Evolutionary conservation across 2,797 vertebrate species (phyloP).

Genomic region (Onychomys torridus): DNA sequence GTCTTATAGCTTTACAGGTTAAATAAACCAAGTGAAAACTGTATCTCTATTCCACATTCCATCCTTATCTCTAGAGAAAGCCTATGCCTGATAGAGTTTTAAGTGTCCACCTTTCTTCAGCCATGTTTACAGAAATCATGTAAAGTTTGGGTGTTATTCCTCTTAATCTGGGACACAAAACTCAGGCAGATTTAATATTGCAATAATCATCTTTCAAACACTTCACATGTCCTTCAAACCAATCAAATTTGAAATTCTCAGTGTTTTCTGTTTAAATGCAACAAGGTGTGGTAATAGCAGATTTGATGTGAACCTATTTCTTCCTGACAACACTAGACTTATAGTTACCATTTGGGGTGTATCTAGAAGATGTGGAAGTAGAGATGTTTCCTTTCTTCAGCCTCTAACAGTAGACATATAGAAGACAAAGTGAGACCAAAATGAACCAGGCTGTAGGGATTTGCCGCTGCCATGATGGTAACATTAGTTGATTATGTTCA

Average conservation of each 20-base stretch:
- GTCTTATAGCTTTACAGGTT: constrained; percentile 70
- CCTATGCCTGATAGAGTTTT: constrained; percentile 65
- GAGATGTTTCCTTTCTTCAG: constrained; percentile 85
- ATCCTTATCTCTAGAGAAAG: constrained; percentile 77
- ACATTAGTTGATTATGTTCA: constrained; percentile 84
- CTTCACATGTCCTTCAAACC: constrained; percentile 77
- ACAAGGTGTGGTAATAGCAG: constrained; percentile 77
- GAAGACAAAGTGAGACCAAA: constrained; percentile 88
- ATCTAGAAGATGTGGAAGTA: constrained; percentile 82
- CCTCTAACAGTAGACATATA: constrained; percentile 92
- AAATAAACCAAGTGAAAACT: constrained; percentile 76
- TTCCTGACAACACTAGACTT: constrained; percentile 82
- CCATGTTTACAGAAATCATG: constrained; percentile 77
- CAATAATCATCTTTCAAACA: constrained; percentile 66
- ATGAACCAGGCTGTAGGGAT: constrained; percentile 89
- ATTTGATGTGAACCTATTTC: constrained; percentile 73
- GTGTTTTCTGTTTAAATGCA: constrained; percentile 71
- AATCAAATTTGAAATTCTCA: constrained; percentile 83
- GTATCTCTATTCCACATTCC: constrained; percentile 75
- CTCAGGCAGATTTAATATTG: constrained; percentile 78
- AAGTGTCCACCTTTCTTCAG: constrained; percentile 69
- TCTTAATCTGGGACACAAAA: constrained; percentile 79
- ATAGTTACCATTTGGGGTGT: constrained; percentile 79
- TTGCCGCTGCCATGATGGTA: constrained; percentile 85
- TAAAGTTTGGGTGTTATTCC: constrained; percentile 70